Evolutionary conservation across 2,797 vertebrate species (phyloP), one percentile per base, ranked within the genome.

Genomic region (Orientallactaga sibirica): DNA sequence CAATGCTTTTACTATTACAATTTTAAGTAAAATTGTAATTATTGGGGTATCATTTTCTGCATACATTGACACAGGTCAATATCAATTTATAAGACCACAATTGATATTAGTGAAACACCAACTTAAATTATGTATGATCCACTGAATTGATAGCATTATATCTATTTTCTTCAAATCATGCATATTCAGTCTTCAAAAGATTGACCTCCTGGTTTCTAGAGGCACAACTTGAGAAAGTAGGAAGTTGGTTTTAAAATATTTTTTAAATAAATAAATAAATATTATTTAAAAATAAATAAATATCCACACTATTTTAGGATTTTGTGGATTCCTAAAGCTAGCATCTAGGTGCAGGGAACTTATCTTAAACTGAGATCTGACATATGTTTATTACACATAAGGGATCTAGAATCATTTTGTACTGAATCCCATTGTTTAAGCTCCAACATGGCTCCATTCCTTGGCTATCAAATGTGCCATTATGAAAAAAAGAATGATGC

Each of bases 241-340:
- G 33, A 37, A 37, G 33, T 37, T 37, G 33, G 33, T 37, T 37
- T 37, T 37, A 37, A 37, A 37, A 37, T 37, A 37, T 37, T 37
- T 37, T 37, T 37, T 37, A 37, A 37, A 37, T 37, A 37, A 37
- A 37, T 37, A 37, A 37, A 37, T 37, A 37, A 37, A 37, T 37
- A 37, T 37, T 37, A 37, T 81, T 81, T 80, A 55, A 62, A 86
- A 95, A 86, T 25, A 83, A 81, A 85, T 75, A 91, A 71, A 9
- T 27, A 58, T 58, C 73, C 33, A 78, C 2, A 48, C 6, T 22
- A 18, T 29, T 37, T 67, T 14, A 61, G 24, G 4, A 67, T 4
- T 75, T 67, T 10, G 24, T 76, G 3, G 4, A 41, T 66, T 20
- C 11, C 15, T 82, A 27, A 79, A 43, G 25, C 22, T 29, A 37